phyloP scores from a whole-genome alignment of 2,113 vertebrate species.

The Micronycteris hirsuta region DNA sequence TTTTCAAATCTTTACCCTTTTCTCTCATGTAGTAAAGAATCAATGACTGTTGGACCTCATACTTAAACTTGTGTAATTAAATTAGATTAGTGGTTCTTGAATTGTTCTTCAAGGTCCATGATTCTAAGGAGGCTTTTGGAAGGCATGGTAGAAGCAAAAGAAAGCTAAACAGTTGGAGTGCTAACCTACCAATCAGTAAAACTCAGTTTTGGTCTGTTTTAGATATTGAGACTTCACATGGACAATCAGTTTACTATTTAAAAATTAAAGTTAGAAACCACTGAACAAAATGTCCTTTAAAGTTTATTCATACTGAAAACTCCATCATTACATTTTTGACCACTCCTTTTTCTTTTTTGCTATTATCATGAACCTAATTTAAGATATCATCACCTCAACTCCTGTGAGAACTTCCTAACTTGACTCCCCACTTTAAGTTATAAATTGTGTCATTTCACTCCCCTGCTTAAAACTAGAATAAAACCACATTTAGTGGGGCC shows the following conservation, averaged over 20 bases:
- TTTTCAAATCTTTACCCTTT: neutral
- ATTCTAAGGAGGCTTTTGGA: neutral
- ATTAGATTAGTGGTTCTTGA: neutral
- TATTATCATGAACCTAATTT: neutral
- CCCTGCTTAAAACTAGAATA: neutral
- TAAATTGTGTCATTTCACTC: neutral
- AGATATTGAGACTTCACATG: neutral
- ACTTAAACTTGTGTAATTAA: neutral
- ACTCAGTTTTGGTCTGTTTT: neutral
- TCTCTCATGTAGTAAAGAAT: neutral
- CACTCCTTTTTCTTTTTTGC: neutral
- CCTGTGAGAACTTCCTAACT: neutral
- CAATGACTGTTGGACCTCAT: neutral
- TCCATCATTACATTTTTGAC: neutral
- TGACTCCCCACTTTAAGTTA: neutral
- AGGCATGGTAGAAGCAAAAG: neutral
- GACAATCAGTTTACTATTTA: neutral
- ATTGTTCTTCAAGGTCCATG: neutral
- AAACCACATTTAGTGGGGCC: neutral
- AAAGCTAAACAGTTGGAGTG: neutral
- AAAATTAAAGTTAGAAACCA: neutral
- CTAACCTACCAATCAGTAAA: neutral
- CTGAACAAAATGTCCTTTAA: neutral
- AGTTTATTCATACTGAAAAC: neutral
- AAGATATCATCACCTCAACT: neutral